Evolutionary conservation across 2,888 invertebrate species (phyloP).

Genomic region (Rhingia rostrata): DNA sequence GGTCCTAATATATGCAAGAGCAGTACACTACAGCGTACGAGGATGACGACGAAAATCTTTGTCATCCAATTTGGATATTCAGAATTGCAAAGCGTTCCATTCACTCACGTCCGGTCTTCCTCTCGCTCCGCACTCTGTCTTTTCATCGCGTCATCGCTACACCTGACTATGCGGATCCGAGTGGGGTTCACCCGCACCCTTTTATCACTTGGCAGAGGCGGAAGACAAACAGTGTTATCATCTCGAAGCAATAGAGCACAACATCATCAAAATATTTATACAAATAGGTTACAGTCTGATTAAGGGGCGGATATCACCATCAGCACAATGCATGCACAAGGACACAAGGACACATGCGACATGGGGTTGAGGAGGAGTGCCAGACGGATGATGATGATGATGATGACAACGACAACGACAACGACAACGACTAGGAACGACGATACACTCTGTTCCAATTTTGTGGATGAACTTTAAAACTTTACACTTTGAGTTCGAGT

Average conservation of each 20-base stretch:
- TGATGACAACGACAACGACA: conserved; percentile 20
- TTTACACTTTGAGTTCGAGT: conserved; percentile 19
- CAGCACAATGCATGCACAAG: conserved; percentile 61
- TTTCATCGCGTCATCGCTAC: neutral
- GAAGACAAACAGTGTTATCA: conserved; percentile 74
- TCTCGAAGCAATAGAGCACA: conserved; percentile 74
- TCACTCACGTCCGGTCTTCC: conserved; percentile 10
- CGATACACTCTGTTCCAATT: conserved; percentile 23
- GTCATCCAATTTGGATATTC: conserved; percentile 72
- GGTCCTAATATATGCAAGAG: conserved; percentile 43
- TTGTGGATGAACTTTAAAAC: conserved; percentile 56
- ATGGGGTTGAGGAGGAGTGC: conserved; percentile 22
- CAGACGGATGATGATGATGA: conserved; percentile 38
- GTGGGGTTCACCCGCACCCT: conserved; percentile 2
- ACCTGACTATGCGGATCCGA: conserved; percentile 33
- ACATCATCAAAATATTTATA: conserved; percentile 75
- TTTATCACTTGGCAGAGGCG: conserved; percentile 41
- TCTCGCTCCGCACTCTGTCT: neutral
- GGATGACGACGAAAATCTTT: conserved; percentile 63
- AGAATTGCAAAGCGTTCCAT: conserved; percentile 64
- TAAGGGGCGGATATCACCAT: conserved; percentile 73
- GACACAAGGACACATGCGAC: conserved; percentile 44
- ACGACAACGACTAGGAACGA: conserved; percentile 21
- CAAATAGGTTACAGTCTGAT: conserved; percentile 74
- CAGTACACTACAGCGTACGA: neutral